Conservation (phyloP, 2,888 invertebrate genomes). For the Eupithecia subumbrata region DNA sequence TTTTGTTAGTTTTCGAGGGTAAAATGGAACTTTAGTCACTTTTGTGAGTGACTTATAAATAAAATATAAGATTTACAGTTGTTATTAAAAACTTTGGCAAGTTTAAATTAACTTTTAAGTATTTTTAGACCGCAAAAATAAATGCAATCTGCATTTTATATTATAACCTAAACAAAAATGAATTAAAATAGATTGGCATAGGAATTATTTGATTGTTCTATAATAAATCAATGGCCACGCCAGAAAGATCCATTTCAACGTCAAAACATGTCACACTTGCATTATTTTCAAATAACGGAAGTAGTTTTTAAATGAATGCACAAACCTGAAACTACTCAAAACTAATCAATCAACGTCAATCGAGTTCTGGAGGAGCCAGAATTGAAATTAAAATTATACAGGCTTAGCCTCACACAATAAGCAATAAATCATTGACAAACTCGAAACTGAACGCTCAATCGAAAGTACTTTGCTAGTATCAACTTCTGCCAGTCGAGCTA, state of each 20-base stretch:
- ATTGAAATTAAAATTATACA: constrained; percentile 16
- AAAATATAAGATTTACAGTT: neutral
- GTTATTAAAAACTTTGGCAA: neutral
- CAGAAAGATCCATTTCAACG: constrained; percentile 6
- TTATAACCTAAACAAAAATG: neutral
- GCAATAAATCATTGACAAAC: constrained; percentile 35
- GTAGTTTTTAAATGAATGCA: constrained; percentile 23
- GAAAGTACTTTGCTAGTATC: constrained; percentile 53
- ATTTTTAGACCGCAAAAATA: neutral
- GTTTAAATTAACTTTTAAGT: neutral
- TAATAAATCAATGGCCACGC: neutral
- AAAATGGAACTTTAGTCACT: neutral
- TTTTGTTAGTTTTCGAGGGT: neutral
- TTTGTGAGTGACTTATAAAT: neutral
- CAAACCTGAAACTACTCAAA: constrained; percentile 15
- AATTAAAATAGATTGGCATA: neutral
- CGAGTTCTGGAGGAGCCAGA: neutral
- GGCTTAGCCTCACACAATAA: constrained; percentile 17
- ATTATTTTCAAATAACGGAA: constrained; percentile 11
- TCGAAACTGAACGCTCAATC: constrained; percentile 36
- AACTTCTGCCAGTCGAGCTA: constrained; percentile 58
- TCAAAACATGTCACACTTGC: neutral
- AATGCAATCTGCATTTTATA: neutral
- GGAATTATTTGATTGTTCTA: neutral
- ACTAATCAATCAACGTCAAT: constrained; percentile 16